phyloP scores from a whole-genome alignment of 1,140 invertebrate species.

The Drosophila jambulina region DNA sequence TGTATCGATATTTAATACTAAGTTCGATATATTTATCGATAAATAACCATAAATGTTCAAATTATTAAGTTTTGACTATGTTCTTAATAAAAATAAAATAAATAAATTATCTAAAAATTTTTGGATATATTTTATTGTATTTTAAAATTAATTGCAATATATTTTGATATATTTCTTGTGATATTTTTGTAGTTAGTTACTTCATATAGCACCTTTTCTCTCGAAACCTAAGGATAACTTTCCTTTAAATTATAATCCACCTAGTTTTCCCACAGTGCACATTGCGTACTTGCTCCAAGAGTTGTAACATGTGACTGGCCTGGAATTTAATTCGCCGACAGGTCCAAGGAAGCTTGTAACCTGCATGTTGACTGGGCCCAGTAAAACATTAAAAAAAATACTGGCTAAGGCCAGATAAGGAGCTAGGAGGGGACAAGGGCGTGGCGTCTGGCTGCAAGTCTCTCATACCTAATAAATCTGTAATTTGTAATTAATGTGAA shows the following conservation, averaged over 20 bases:
- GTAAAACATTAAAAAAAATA: constrained; percentile 5
- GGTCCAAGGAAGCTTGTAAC: constrained; percentile 53
- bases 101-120: too few species aligned
- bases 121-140: too few species aligned
- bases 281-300: constrained; percentile 33
- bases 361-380: constrained; percentile 45
- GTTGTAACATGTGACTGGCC: constrained; percentile 43
- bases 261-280: neutral
- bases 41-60: too few species aligned
- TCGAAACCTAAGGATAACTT: neutral
- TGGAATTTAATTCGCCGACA: constrained; percentile 54
- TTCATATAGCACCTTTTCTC: too few species aligned
- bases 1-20: too few species aligned
- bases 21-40: too few species aligned
- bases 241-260: neutral
- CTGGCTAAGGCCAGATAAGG: constrained; percentile 2
- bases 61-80: too few species aligned
- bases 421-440: constrained; percentile 20
- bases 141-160: too few species aligned
- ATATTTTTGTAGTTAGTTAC: too few species aligned
- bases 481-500: constrained; percentile 85
- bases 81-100: too few species aligned
- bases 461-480: constrained; percentile 81
- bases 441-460: constrained; percentile 52
- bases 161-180: too few species aligned